phyloP scores from a whole-genome alignment of 1,140 invertebrate genomes.

The Brachionus plicatilis region DNA sequence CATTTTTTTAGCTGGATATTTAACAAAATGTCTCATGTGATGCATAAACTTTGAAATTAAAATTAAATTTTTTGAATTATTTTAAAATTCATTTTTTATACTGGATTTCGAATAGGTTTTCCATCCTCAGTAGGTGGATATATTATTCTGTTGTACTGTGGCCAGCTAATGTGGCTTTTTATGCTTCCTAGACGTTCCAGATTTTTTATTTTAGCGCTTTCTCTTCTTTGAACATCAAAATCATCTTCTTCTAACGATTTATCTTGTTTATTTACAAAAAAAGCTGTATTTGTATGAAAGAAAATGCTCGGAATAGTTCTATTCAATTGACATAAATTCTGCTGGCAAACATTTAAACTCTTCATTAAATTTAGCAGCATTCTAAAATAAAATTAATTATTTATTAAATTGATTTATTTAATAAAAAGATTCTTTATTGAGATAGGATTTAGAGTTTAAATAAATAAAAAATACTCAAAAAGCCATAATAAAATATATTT shows the following conservation, averaged over 20 bases:
- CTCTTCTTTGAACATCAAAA: not conserved
- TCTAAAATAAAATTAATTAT: not conserved
- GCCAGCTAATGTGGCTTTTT: slow-evolving; percentile 32
- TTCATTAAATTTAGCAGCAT: not conserved
- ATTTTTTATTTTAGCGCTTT: slow-evolving; percentile 5
- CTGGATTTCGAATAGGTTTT: not conserved
- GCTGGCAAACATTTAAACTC: not conserved
- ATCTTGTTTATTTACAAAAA: slow-evolving; percentile 17
- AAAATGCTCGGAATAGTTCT: not conserved
- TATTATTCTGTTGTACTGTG: slow-evolving; percentile 36
- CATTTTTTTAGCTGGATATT: slow-evolving; percentile 83
- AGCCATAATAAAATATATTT: not conserved
- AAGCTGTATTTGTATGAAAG: not conserved
- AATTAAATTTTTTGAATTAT: not conserved
- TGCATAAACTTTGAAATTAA: slow-evolving; percentile 19
- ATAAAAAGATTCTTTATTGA: too few species aligned
- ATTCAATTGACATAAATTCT: not conserved
- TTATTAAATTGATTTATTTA: not conserved
- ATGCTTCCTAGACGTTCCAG: slow-evolving; percentile 17
- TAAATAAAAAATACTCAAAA: not conserved
- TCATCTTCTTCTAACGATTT: not conserved
- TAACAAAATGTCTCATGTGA: slow-evolving; percentile 64
- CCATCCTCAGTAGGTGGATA: slow-evolving; percentile 32
- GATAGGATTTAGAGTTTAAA: not conserved
- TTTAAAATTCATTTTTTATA: not conserved